Percentiles rank a stretch among this genome's conserved stretches.
phyloP scores from a whole-genome alignment of 2,113 vertebrate species.

The Tragelaphus buxtoni region DNA sequence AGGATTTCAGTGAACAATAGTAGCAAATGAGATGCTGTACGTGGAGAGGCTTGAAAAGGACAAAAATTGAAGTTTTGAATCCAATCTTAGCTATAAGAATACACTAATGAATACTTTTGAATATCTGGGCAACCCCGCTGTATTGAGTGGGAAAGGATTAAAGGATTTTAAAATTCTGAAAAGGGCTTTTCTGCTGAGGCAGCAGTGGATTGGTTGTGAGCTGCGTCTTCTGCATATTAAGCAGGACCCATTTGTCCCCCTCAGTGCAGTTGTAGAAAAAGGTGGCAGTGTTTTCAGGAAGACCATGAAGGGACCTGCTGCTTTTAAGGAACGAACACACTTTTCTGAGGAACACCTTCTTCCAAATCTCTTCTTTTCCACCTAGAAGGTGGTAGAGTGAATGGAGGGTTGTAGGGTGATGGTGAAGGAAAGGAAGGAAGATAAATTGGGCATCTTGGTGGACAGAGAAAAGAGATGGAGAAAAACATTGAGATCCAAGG shows the following conservation, averaged over 20 bases:
- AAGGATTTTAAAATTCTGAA: not conserved
- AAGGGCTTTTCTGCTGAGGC: not conserved
- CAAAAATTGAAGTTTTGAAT: not conserved
- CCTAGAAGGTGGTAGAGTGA: not conserved
- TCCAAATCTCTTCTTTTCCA: not conserved
- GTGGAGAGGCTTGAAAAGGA: not conserved
- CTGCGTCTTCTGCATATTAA: not conserved
- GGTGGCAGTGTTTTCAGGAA: not conserved
- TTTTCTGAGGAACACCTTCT: not conserved
- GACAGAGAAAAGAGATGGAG: not conserved
- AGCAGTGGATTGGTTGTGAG: not conserved
- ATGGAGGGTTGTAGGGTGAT: not conserved
- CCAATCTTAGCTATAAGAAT: not conserved
- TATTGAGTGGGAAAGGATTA: not conserved
- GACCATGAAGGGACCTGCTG: not conserved
- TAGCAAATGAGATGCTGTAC: not conserved
- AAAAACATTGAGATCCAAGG: not conserved
- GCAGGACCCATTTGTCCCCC: not conserved
- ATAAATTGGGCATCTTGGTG: not conserved
- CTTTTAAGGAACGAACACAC: not conserved
- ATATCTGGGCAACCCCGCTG: not conserved
- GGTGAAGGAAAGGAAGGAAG: not conserved
- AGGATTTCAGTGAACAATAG: not conserved
- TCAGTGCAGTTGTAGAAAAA: not conserved
- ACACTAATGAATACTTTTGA: not conserved